Conservation (phyloP, 2,113 vertebrate species). For the Rhadina sibilatrix region DNA sequence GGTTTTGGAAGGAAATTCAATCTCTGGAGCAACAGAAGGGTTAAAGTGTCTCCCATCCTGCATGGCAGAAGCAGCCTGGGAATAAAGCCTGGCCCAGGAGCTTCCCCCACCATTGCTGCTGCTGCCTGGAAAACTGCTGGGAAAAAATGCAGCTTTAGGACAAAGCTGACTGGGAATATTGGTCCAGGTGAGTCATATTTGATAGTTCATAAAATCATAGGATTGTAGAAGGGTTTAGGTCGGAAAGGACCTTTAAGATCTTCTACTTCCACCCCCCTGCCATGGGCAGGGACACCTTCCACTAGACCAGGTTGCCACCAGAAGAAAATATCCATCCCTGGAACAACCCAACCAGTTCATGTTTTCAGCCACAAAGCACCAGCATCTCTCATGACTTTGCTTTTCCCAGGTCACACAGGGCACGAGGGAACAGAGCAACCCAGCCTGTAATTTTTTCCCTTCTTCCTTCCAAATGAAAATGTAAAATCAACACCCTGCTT, state of each 20-base stretch:
- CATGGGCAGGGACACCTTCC: not conserved
- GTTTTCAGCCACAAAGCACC: not conserved
- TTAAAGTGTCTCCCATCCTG: not conserved
- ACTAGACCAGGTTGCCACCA: not conserved
- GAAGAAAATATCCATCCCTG: not conserved
- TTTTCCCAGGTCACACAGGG: not conserved
- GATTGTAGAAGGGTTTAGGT: accelerated
- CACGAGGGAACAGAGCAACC: accelerated
- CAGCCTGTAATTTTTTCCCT: accelerated
- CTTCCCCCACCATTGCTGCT: not conserved
- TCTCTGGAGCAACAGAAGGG: not conserved
- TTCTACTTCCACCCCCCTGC: not conserved
- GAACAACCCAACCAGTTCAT: not conserved
- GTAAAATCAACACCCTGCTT: not conserved
- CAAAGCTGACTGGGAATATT: not conserved
- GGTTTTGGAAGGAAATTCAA: not conserved
- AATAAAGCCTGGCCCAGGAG: not conserved
- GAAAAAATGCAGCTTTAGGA: not conserved
- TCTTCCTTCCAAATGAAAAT: not conserved
- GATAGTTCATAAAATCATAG: not conserved
- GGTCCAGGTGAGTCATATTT: not conserved
- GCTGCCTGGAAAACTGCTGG: accelerated
- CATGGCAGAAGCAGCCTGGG: not conserved
- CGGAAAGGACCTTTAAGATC: not conserved
- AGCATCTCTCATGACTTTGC: not conserved